Conservation (phyloP, 2,888 invertebrate genomes). For the Ophion obscuratus region DNA sequence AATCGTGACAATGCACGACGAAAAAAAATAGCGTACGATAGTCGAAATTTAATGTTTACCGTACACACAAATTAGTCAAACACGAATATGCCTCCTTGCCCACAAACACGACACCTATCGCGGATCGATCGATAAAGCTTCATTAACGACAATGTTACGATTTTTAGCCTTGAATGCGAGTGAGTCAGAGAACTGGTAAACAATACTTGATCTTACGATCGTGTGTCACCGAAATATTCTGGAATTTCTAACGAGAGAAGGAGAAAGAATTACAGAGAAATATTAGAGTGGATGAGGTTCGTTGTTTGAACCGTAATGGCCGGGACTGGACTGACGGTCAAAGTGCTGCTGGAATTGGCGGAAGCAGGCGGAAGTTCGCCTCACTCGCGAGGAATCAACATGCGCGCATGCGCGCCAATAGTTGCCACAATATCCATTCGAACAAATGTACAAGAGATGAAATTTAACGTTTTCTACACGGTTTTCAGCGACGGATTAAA, state of each 20-base stretch:
- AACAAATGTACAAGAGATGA: too few species aligned
- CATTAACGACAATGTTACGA: background rate
- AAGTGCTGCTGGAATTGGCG: background rate
- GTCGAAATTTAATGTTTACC: too few species aligned
- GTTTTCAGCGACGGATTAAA: too few species aligned
- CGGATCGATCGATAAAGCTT: constrained; percentile 44
- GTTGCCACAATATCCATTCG: too few species aligned
- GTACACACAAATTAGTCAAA: background rate
- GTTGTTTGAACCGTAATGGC: constrained; percentile 7
- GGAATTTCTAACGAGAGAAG: constrained; percentile 1
- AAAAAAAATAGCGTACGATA: too few species aligned
- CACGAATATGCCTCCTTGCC: constrained; percentile 13
- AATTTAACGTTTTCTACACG: too few species aligned
- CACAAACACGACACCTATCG: constrained; percentile 9
- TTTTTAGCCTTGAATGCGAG: background rate
- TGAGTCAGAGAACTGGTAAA: constrained; percentile 1
- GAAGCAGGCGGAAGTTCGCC: background rate
- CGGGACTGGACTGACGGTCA: background rate
- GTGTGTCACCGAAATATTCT: background rate
- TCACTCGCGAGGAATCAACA: background rate
- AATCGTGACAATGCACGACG: background rate
- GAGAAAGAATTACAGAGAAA: background rate
- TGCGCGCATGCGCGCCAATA: background rate
- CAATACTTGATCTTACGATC: constrained; percentile 9
- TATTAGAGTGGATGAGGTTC: background rate